phyloP scores from a whole-genome alignment of 2,797 vertebrate species.

The Rhynchotus rufescens region DNA sequence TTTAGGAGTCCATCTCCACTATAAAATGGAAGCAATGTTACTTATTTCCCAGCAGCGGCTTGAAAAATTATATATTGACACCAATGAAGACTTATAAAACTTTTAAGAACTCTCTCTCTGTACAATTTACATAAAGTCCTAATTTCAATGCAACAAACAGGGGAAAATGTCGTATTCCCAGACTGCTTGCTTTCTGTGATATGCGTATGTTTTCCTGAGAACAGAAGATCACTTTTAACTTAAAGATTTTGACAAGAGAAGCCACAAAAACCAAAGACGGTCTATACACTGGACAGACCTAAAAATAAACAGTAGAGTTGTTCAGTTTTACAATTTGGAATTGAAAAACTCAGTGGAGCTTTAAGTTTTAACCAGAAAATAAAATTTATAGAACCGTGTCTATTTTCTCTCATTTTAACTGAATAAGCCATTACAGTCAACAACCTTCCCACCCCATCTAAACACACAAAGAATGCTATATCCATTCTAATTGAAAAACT shows the following conservation, averaged over 20 bases:
- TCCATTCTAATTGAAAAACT: constrained; percentile 61
- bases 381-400: neutral
- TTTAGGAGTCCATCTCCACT: neutral
- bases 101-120: neutral
- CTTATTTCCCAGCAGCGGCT: neutral
- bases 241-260: neutral
- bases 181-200: neutral
- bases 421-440: constrained; percentile 36
- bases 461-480: constrained; percentile 48
- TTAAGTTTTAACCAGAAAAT: constrained; percentile 35
- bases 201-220: neutral
- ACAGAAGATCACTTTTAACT: neutral
- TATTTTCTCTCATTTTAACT: constrained; percentile 31
- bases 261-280: neutral
- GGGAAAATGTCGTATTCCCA: neutral
- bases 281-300: neutral
- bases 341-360: constrained; percentile 13
- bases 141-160: neutral
- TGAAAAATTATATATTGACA: neutral
- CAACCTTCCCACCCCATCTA: constrained; percentile 31
- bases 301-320: neutral
- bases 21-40: neutral
- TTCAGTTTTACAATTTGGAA: neutral
- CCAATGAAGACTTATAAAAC: neutral
- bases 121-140: neutral